Conservation (phyloP, 2,888 invertebrate genomes). For the Antitype chi region DNA sequence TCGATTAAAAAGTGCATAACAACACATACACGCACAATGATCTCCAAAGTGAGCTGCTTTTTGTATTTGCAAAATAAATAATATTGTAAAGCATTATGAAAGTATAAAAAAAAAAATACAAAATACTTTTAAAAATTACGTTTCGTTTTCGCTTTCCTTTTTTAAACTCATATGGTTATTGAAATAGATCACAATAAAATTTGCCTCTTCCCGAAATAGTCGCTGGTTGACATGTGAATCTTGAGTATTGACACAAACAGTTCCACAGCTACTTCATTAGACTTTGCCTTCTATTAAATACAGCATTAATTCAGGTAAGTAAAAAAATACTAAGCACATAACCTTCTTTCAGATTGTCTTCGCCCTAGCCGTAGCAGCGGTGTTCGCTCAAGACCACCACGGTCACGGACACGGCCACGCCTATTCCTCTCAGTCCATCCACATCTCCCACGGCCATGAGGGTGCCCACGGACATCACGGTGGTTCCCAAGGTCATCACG, state of each 20-base stretch:
- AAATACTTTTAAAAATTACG: not conserved
- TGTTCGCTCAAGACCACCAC: conserved; percentile 74
- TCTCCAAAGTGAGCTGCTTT: conserved; percentile 74
- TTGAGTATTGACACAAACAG: not conserved
- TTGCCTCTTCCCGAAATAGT: not conserved
- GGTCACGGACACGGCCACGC: conserved; percentile 69
- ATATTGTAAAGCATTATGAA: not conserved
- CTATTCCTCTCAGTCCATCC: conserved; percentile 73
- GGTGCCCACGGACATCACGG: conserved; percentile 39
- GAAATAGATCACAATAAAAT: not conserved
- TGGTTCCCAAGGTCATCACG: conserved; percentile 13
- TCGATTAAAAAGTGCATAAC: conserved; percentile 68
- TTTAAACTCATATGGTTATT: not conserved
- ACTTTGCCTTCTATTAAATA: not conserved
- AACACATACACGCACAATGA: conserved; percentile 73
- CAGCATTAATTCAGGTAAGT: not conserved
- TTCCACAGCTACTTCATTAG: not conserved
- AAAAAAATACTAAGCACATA: not conserved
- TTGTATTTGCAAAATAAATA: not conserved
- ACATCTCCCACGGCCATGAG: conserved; percentile 60
- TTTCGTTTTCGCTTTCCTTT: not conserved
- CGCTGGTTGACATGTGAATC: not conserved
- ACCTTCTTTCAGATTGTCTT: conserved; percentile 56
- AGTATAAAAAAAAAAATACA: not conserved
- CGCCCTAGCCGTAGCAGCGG: conserved; percentile 64